These are phyloP conservation scores for Gnathonemus longibarbis DNA, from an alignment of 2,113 vertebrate species.

Conservation along the genomic window DNA sequence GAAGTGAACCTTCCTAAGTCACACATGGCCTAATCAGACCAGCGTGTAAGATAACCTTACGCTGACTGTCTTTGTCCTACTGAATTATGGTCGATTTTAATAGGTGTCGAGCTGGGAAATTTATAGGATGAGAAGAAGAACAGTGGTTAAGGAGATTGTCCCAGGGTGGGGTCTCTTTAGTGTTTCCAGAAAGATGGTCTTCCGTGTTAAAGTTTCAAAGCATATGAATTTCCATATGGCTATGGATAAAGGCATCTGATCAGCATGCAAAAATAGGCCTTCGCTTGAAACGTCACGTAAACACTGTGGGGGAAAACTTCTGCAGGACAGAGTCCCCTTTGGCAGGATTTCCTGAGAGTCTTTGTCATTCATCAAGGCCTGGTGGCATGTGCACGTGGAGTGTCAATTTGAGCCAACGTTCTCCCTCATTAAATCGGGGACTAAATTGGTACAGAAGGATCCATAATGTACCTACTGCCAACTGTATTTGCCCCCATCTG, in stretches of 20 bases:
- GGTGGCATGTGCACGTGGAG: not conserved
- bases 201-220: not conserved
- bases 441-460: not conserved
- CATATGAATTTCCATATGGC: too few species aligned
- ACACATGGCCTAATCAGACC: not conserved
- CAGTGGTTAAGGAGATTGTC: not conserved
- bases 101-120: not conserved
- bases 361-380: not conserved
- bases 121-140: not conserved
- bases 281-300: too few species aligned
- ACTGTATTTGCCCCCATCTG: conserved; percentile 23
- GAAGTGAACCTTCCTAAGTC: not conserved
- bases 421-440: not conserved
- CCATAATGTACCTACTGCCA: conserved; percentile 4
- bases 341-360: not conserved
- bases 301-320: not conserved
- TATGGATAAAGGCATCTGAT: not conserved
- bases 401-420: not conserved
- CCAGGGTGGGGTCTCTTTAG: not conserved
- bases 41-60: not conserved
- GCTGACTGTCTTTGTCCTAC: not conserved
- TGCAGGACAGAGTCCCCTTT: too few species aligned
- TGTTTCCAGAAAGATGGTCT: not conserved
- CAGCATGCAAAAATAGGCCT: not conserved
- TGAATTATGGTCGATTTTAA: not conserved